Conservation (phyloP, 2,888 invertebrate genomes). For the Calliphora vomitoria region DNA sequence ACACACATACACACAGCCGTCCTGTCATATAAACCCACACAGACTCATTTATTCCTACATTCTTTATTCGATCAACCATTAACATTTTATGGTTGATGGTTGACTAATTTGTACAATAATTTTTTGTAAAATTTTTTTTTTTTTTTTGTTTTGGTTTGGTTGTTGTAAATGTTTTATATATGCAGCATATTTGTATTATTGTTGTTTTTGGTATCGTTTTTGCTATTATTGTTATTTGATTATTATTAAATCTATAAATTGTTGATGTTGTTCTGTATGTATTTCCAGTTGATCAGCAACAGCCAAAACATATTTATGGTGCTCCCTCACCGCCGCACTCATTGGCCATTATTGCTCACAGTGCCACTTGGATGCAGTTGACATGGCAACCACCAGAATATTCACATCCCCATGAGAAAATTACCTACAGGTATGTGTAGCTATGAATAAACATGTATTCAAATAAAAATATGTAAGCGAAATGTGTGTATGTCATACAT, state of each 20-base stretch:
- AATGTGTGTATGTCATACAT: too few species aligned
- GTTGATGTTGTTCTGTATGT: conserved; percentile 30
- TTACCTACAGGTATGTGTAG: conserved; percentile 88
- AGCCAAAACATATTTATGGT: conserved; percentile 83
- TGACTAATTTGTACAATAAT: conserved; percentile 54
- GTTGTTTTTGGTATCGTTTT: neutral
- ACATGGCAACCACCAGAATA: conserved; percentile 94
- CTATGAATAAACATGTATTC: neutral
- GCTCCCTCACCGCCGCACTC: conserved; percentile 93
- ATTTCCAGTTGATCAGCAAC: conserved; percentile 68
- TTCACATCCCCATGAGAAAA: conserved; percentile 91
- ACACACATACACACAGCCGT: neutral
- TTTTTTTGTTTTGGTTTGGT: too few species aligned
- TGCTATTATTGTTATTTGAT: conserved; percentile 36
- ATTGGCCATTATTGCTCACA: conserved; percentile 90
- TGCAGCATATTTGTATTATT: neutral
- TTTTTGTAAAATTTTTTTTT: neutral
- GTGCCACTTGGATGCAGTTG: conserved; percentile 92
- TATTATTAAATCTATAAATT: conserved; percentile 35
- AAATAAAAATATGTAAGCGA: neutral
- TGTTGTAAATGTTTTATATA: neutral
- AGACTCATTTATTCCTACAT: neutral
- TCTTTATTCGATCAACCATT: conserved; percentile 22
- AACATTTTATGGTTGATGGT: conserved; percentile 59
- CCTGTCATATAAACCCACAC: neutral